Base-by-base conservation (phyloP, 1,140 invertebrate genomes). In the Drosophila kurseongensis region DNA sequence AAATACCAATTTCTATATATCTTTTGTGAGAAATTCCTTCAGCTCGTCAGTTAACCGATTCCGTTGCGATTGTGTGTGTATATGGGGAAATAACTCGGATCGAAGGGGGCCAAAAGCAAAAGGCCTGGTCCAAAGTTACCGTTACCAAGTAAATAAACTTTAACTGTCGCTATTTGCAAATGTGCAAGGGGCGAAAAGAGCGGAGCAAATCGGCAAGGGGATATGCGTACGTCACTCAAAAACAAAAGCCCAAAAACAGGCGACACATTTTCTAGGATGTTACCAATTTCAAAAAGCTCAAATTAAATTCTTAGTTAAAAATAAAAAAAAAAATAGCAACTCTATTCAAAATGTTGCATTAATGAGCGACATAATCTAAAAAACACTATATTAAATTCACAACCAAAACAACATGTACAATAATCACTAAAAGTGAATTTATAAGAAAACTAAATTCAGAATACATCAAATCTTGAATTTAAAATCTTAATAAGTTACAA, bases 91-190 rank as follows among this genome's bases (percentile, higher is more conserved):
- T 50, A 67, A 66, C 66, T 72, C 29, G 36, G n/a, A 88, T 88
- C 51, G 40, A 27, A 18, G 16, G 32, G 59, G 56, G 29, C 38
- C 57, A 7, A 55, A 55, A 55, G 10, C 23, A 32, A 23, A 14
- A 23, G 10, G n/a, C 7, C 10, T 67, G 45, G 62, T 52, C 52
- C 69, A 69, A 61, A 68, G 73, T 73, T 51, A 78, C 76, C 81
- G 81, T 85, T 85, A 86, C 82, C 82, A 86, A 86, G 82, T 86
- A 86, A 86, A 86, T 86, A 86, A 86, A 85, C 78, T 85, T 51
- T 80, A 54, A 85, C 81, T 85, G 81, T 85, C 81, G 81, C 81
- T 84, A 84, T 84, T 84, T 80, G 66, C 72, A 75, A 76, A 60
- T 54, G 51, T 36, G 54, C 52, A 41, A 5, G 18, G 13, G 40